Conservation (phyloP, 2,113 vertebrate species). For the Tyrannus savana region DNA sequence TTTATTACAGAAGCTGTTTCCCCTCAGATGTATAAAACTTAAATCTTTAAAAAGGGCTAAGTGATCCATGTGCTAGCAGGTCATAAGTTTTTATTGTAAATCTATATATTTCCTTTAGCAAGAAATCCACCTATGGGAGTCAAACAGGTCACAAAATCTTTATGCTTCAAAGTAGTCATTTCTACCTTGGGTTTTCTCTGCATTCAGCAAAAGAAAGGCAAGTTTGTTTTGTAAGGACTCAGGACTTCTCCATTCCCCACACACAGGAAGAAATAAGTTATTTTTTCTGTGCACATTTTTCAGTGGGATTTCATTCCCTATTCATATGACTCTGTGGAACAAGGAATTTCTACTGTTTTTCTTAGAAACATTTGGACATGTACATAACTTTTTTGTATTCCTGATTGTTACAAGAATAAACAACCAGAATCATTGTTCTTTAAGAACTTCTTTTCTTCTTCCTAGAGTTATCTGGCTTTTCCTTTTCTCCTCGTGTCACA, state of each 20-base stretch:
- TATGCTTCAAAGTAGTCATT: not conserved
- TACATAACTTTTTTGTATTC: not conserved
- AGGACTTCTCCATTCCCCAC: not conserved
- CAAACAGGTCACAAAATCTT: not conserved
- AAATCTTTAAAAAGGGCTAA: not conserved
- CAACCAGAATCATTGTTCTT: not conserved
- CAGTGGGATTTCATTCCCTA: not conserved
- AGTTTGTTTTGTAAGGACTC: not conserved
- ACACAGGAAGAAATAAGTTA: not conserved
- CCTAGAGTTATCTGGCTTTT: not conserved
- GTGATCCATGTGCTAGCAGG: not conserved
- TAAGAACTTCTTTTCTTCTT: not conserved
- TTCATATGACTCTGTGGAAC: not conserved
- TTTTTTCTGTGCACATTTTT: not conserved
- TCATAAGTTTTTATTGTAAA: not conserved
- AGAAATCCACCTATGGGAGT: not conserved
- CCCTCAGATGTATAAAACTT: not conserved
- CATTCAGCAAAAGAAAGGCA: not conserved
- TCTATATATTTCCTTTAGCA: not conserved
- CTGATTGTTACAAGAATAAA: not conserved
- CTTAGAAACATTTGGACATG: not conserved
- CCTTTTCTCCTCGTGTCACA: not conserved
- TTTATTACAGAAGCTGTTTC: not conserved
- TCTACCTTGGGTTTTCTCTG: not conserved
- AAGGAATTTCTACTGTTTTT: not conserved